Conservation (phyloP, 1,140 invertebrate genomes). For the Drosophila tristis region DNA sequence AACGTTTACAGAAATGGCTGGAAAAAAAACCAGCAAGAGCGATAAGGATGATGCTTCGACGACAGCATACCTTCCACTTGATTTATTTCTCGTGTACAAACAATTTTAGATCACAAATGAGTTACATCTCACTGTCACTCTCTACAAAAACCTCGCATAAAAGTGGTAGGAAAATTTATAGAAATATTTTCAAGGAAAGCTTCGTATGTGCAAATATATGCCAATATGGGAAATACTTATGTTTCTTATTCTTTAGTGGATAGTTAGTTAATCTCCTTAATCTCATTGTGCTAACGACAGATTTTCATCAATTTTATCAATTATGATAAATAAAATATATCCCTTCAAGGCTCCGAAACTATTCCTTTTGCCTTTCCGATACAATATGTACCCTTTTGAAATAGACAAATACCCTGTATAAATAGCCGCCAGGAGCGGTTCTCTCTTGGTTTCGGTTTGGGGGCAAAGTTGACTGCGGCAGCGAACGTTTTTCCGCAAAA, state of each 20-base stretch:
- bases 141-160: too few species aligned
- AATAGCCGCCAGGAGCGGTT: slow-evolving; percentile 15
- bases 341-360: too few species aligned
- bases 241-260: neutral
- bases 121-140: too few species aligned
- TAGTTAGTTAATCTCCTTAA: too few species aligned
- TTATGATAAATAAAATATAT: neutral
- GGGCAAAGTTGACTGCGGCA: slow-evolving; percentile 62
- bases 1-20: slow-evolving; percentile 55
- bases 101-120: too few species aligned
- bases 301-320: neutral
- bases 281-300: neutral
- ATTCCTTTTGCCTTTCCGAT: too few species aligned
- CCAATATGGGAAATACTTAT: neutral
- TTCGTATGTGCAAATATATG: too few species aligned
- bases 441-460: slow-evolving; percentile 5
- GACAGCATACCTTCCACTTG: too few species aligned
- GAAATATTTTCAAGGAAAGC: too few species aligned
- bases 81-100: too few species aligned
- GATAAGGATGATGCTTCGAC: neutral
- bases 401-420: slow-evolving; percentile 19
- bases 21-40: slow-evolving; percentile 1
- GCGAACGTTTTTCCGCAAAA: slow-evolving; percentile 72
- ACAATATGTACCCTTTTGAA: neutral
- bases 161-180: too few species aligned